phyloP scores from a whole-genome alignment of 2,888 invertebrate genomes.

The Bellardia bayeri region DNA sequence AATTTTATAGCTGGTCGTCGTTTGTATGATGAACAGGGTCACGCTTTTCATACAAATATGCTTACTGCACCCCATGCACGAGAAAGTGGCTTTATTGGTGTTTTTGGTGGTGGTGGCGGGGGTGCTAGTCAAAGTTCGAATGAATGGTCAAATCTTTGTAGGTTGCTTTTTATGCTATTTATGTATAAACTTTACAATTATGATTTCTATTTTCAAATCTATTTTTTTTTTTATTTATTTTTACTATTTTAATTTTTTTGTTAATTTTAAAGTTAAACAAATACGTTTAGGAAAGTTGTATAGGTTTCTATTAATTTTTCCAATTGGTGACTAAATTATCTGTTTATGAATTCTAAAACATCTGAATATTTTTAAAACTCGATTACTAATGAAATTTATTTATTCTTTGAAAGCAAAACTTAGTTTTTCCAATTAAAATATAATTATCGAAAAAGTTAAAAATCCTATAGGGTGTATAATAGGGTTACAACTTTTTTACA shows the following conservation, averaged over 20 bases:
- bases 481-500: too few relatives aligned
- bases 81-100: constrained; percentile 83
- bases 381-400: too few relatives aligned
- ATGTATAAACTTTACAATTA: constrained; percentile 34
- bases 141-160: constrained; percentile 84
- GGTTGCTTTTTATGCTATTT: constrained; percentile 82
- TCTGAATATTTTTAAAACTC: too few relatives aligned
- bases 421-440: too few relatives aligned
- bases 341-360: too few relatives aligned
- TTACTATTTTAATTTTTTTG: neutral
- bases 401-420: too few relatives aligned
- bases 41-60: constrained; percentile 75
- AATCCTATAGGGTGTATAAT: too few relatives aligned
- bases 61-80: constrained; percentile 75
- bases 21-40: constrained; percentile 77
- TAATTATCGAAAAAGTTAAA: too few relatives aligned
- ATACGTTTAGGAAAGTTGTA: too few relatives aligned
- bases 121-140: constrained; percentile 78
- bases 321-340: too few relatives aligned
- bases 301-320: too few relatives aligned
- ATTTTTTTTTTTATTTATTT: neutral
- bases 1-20: constrained; percentile 82
- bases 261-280: neutral
- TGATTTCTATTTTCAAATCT: constrained; percentile 33
- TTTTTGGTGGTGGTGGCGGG: constrained; percentile 80